Evolutionary conservation across 1,140 invertebrate genomes (phyloP), one percentile per base, ranked within the genome.

Genomic region (Physella acuta): DNA sequence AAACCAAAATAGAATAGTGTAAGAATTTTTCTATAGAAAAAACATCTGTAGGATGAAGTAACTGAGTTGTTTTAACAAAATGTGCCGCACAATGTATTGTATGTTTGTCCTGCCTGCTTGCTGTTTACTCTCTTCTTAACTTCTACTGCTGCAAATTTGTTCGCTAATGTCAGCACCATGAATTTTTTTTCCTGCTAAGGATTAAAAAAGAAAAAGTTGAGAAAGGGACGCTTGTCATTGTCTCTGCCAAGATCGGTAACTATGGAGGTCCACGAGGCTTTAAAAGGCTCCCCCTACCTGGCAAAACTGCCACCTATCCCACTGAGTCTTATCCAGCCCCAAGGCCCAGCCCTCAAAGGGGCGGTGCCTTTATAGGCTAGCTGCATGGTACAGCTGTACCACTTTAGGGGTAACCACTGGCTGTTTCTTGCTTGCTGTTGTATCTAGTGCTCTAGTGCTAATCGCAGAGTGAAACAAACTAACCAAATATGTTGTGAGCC

Each of bases 21-120:
- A n/a, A n/a, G n/a, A n/a, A n/a, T n/a, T n/a, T n/a, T n/a, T n/a
- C n/a, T n/a, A n/a, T n/a, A n/a, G n/a, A n/a, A n/a, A n/a, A n/a
- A n/a, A n/a, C n/a, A n/a, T n/a, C n/a, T n/a, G n/a, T n/a, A n/a
- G n/a, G n/a, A n/a, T n/a, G n/a, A n/a, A n/a, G n/a, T n/a, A n/a
- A n/a, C n/a, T n/a, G n/a, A n/a, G n/a, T n/a, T n/a, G n/a, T n/a
- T n/a, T n/a, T n/a, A n/a, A n/a, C n/a, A n/a, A n/a, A n/a, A n/a
- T n/a, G n/a, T n/a, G n/a, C n/a, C n/a, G 74, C 72, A 34, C 74
- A 77, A 20, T 33, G 34, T 14, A 31, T 56, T 17, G n/a, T n/a
- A n/a, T n/a, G n/a, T n/a, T n/a, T n/a, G n/a, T n/a, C n/a, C n/a
- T n/a, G n/a, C n/a, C n/a, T n/a, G n/a, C n/a, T n/a, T n/a, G n/a